Evolutionary conservation across 1,140 invertebrate genomes (phyloP).

Genomic region (Hestina assimilis): DNA sequence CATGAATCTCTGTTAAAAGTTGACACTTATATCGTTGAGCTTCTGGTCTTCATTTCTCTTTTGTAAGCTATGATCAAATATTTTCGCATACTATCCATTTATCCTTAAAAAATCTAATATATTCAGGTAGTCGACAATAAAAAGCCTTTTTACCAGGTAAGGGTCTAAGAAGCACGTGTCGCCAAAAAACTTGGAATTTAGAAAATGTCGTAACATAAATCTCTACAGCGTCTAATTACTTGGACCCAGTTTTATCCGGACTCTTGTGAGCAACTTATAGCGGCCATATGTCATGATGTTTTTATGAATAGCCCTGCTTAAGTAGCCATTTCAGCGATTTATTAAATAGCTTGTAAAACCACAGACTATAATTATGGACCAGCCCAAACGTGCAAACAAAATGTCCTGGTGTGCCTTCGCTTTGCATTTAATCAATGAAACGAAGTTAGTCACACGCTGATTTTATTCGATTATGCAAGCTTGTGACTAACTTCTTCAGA

Average conservation of each 20-base stretch:
- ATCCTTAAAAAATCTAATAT: neutral
- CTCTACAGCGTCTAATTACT: slow-evolving; percentile 60
- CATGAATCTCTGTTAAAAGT: too few relatives aligned
- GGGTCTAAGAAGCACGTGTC: slow-evolving; percentile 34
- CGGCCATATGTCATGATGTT: slow-evolving; percentile 55
- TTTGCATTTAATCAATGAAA: too few relatives aligned
- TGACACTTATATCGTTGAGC: too few relatives aligned
- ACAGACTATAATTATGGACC: too few relatives aligned
- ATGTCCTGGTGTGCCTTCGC: too few relatives aligned
- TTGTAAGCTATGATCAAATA: too few relatives aligned
- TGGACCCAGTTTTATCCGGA: slow-evolving; percentile 44
- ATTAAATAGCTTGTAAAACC: slow-evolving; percentile 14
- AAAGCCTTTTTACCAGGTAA: slow-evolving; percentile 11
- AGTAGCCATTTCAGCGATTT: slow-evolving; percentile 4
- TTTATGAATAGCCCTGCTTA: slow-evolving; percentile 45
- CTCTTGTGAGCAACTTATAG: slow-evolving; percentile 53
- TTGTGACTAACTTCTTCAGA: too few relatives aligned
- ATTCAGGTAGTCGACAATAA: neutral
- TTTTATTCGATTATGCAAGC: too few relatives aligned
- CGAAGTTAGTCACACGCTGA: too few relatives aligned
- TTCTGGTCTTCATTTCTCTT: too few relatives aligned
- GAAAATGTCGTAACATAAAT: slow-evolving; percentile 60
- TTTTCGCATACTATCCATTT: too few relatives aligned
- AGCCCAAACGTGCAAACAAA: too few relatives aligned
- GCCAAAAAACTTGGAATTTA: slow-evolving; percentile 57